Conservation (phyloP, 2,797 vertebrate species). For the Melanotaenia pygmaea region DNA sequence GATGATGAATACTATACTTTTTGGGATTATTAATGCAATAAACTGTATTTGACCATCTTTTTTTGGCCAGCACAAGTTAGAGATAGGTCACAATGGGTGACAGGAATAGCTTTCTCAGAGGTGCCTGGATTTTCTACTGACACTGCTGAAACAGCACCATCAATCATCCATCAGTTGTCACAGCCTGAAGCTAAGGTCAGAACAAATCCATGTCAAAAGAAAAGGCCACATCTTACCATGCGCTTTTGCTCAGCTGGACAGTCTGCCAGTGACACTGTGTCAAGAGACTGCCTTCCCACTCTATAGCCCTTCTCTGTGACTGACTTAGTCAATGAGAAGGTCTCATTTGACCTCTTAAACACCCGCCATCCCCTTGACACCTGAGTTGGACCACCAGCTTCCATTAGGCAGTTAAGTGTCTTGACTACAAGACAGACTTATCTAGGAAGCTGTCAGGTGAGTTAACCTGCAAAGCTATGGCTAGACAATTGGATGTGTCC, state of each 20-base stretch:
- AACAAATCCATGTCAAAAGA: slow-evolving; percentile 80
- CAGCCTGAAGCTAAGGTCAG: slow-evolving; percentile 76
- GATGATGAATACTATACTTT: slow-evolving; percentile 8
- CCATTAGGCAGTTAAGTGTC: slow-evolving; percentile 75
- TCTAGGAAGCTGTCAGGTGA: slow-evolving; percentile 81
- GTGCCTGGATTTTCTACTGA: slow-evolving; percentile 64
- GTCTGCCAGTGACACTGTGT: slow-evolving; percentile 74
- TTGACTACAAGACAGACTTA: slow-evolving; percentile 78
- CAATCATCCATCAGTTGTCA: slow-evolving; percentile 86
- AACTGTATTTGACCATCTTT: slow-evolving; percentile 49
- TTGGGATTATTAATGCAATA: slow-evolving; percentile 15
- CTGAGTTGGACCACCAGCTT: slow-evolving; percentile 78
- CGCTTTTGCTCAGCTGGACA: slow-evolving; percentile 77
- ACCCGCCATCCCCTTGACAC: slow-evolving; percentile 76
- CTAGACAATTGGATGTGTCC: slow-evolving; percentile 78
- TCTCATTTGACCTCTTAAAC: slow-evolving; percentile 72
- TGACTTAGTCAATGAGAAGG: slow-evolving; percentile 72
- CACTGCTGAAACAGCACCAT: slow-evolving; percentile 78
- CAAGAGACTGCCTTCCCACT: slow-evolving; percentile 72
- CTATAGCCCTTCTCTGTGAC: slow-evolving; percentile 73
- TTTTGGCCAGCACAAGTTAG: slow-evolving; percentile 57
- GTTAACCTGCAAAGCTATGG: slow-evolving; percentile 75
- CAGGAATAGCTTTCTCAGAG: slow-evolving; percentile 63
- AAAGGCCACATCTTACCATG: slow-evolving; percentile 79
- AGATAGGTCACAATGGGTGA: slow-evolving; percentile 66